Evolutionary conservation across 2,113 vertebrate species (phyloP), one percentile per base, ranked within the genome.

Genomic region (Trichomycterus rosablanca): DNA sequence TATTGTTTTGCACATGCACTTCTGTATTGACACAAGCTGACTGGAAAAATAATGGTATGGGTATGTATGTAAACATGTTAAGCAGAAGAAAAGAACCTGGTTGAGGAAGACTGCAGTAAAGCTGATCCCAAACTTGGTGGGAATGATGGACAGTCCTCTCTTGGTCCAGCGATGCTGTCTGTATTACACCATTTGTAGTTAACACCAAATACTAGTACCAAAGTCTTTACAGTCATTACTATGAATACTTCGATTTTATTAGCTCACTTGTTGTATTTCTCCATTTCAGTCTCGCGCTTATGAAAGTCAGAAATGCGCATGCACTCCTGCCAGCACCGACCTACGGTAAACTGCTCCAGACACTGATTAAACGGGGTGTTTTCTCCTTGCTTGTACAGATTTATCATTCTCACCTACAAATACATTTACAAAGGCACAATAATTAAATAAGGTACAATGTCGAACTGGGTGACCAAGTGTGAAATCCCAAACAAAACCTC

Each of bases 141-240:
- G 96, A 67, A 95, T 82, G 22, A 99, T 86, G 18, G 89, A 86
- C 2, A 99, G 74, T 2, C 96, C 96, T 77, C 90, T 89, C 78
- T 99, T 99, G 65, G 89, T 98, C 96, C 95, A 99, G 10, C 89
- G 92, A 67, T 97, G 90, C 68, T 93, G 86, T 67, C 95, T 98
- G 72, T 23, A 77, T 44, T 8, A 4, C 46, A 26, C 66, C 7
- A 50, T 20, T n/a, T n/a, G n/a, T n/a, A 16, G 49, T 15, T 1
- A 30, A 19, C 26, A 32, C 2, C 39, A 15, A 11, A 28, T 22
- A 34, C 1, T 40, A 2, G 20, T 14, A 2, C 20, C 15, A 62
- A 28, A 22, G 3, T 2, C 7, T 26, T 24, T 24, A 3, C 3
- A 42, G 37, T 2, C 24, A 30, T 43, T 63, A 44, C 4, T 42